Conservation (phyloP, 2,797 vertebrate genomes). For the Muraenolepis orangiensis region DNA sequence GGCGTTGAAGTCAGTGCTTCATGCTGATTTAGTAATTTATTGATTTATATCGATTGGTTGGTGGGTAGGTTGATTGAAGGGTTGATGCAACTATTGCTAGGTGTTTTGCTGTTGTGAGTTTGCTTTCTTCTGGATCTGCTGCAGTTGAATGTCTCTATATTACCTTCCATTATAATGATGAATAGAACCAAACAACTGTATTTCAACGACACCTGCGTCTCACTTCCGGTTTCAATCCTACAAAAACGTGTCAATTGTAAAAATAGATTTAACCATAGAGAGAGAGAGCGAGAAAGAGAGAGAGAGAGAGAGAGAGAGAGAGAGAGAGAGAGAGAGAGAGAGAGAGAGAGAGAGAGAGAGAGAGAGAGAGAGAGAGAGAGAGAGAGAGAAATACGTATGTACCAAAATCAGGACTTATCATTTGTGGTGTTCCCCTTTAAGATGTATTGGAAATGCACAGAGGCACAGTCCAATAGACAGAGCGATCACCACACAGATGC, state of each 20-base stretch:
- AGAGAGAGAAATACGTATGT: background rate
- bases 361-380: too few relatives aligned
- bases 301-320: too few relatives aligned
- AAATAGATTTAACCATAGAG: too few relatives aligned
- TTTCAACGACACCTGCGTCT: too few relatives aligned
- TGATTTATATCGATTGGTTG: background rate
- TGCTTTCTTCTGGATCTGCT: background rate
- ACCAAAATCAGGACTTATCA: background rate
- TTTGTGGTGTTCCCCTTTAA: conserved; percentile 6
- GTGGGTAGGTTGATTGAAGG: background rate
- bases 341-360: too few relatives aligned
- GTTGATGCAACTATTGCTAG: background rate
- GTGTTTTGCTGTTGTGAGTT: background rate
- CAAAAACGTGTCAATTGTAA: too few relatives aligned
- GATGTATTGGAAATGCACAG: background rate
- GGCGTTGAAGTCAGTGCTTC: too few relatives aligned
- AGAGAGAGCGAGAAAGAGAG: too few relatives aligned
- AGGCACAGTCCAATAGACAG: conserved; percentile 30
- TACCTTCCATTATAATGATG: background rate
- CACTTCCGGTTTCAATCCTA: too few relatives aligned
- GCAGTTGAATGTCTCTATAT: conserved; percentile 1
- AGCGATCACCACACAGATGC: conserved; percentile 41
- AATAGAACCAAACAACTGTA: background rate
- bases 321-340: too few relatives aligned
- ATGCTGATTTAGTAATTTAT: background rate